Conservation (phyloP, 2,113 vertebrate genomes). For the Megaleporinus macrocephalus region DNA sequence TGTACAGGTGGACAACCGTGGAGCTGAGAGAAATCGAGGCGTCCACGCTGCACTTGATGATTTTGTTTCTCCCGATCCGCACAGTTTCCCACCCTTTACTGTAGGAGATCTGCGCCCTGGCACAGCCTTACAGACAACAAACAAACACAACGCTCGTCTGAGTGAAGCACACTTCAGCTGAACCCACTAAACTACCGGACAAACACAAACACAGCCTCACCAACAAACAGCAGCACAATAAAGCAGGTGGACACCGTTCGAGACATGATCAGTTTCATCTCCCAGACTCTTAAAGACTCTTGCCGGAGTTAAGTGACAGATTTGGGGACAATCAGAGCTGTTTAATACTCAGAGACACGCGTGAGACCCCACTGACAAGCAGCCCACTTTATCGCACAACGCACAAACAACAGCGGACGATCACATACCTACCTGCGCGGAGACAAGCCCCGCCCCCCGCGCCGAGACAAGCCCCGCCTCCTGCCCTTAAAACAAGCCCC, state of each 20-base stretch:
- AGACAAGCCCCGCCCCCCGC: background rate
- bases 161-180: background rate
- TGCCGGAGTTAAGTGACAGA: background rate
- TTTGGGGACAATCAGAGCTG: background rate
- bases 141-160: background rate
- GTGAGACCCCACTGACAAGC: too few species aligned
- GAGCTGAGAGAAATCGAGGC: background rate
- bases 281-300: too few species aligned
- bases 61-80: background rate
- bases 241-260: too few species aligned
- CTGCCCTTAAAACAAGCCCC: too few species aligned
- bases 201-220: background rate
- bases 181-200: background rate
- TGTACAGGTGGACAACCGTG: constrained; percentile 19
- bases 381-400: too few species aligned
- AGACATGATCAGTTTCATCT: background rate
- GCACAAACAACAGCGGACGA: too few species aligned
- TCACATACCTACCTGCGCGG: too few species aligned
- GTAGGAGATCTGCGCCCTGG: constrained; percentile 2
- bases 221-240: background rate
- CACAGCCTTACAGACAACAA: constrained; percentile 17
- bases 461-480: background rate
- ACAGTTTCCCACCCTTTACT: accelerated
- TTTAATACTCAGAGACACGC: background rate
- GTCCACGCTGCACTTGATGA: constrained; percentile 8